Base-by-base conservation (phyloP, 2,113 vertebrate species). In the Trochalopteron elliotii region DNA sequence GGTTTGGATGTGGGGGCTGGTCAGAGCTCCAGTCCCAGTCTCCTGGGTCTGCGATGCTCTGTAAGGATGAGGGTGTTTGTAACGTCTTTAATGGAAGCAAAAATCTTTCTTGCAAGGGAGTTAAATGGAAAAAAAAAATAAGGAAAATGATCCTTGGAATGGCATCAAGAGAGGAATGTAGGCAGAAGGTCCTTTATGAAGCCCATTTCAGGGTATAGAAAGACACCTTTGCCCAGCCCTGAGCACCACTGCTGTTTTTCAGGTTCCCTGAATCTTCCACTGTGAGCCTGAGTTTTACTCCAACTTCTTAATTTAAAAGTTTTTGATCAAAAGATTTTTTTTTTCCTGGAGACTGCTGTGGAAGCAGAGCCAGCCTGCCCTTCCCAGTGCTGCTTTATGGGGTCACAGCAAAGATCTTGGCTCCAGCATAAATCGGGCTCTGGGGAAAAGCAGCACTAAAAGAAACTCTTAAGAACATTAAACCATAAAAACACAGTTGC, bases 381-480 rank as follows among this genome's bases (percentile, higher is more conserved):
- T 91, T 93, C 85, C 78, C 86, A 90, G 64, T 40, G 83, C 79
- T 67, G 67, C 65, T 65, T 87, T 83, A n/a, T 65, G 88, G 90
- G 92, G 68, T 95, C 94, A 90, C 50, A 37, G 68, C 79, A 83
- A 69, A 86, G 90, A 80, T 64, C 88, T 53, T 83, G 90, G 71
- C 91, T 93, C 61, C 6, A 2, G 65, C 45, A 14, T 60, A 87
- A 91, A 95, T 87, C 0, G 0, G 77, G 33, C 94, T 93, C 86
- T 91, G 80, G 91, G 91, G 93, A 94, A 80, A 89, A 95, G 74
- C 81, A 72, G 53, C 49, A 24, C 81, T 79, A 23, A 79, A 82
- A 87, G 89, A 93, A 94, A 68, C 52, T 81, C 50, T 57, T 24
- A 55, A 55, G 81, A 87, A 87, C 74, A 69, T 53, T 9, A 77